phyloP scores from a whole-genome alignment of 2,888 invertebrate genomes.

The Hypomecis punctinalis region DNA sequence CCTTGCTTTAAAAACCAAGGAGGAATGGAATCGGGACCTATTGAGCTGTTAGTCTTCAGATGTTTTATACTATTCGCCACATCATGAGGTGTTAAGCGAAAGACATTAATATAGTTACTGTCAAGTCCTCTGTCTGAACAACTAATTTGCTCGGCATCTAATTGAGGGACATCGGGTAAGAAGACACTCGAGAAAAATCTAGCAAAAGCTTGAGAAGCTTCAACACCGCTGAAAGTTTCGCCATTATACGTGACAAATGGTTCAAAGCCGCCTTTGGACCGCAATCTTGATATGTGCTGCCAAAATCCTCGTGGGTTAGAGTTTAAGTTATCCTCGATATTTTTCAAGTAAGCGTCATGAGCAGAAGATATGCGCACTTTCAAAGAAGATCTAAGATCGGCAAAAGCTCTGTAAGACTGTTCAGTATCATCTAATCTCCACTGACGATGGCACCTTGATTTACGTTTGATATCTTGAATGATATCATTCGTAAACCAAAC shows the following conservation, averaged over 20 bases:
- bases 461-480: neutral
- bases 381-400: neutral
- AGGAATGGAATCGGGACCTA: neutral
- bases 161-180: neutral
- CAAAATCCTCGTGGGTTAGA: constrained; percentile 9
- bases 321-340: constrained; percentile 6
- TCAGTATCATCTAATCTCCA: neutral
- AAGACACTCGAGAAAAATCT: constrained; percentile 15
- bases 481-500: neutral
- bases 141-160: neutral
- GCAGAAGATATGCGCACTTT: neutral
- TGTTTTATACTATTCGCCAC: constrained; percentile 2
- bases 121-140: neutral
- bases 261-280: constrained; percentile 17
- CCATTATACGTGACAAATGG: constrained; percentile 10
- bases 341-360: neutral
- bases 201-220: constrained; percentile 16
- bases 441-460: neutral
- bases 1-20: neutral
- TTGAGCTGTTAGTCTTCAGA: constrained; percentile 7
- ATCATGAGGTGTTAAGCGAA: neutral
- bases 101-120: constrained; percentile 10
- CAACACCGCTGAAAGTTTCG: neutral
- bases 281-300: constrained; percentile 7
- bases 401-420: neutral